Conservation (phyloP, 1,140 invertebrate genomes). For the Tetragonula clypearis region DNA sequence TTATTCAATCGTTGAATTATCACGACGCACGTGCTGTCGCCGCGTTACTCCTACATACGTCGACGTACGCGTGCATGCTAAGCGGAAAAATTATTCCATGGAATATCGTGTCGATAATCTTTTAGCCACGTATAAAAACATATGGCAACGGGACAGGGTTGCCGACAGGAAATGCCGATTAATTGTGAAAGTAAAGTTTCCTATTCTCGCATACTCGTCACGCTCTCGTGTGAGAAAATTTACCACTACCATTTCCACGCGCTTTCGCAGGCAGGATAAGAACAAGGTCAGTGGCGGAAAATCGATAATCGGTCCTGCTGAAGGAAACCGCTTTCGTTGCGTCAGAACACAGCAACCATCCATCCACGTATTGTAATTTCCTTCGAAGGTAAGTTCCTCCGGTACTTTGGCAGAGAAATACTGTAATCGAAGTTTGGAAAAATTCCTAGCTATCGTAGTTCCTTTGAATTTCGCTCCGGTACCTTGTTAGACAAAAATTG, state of each 20-base stretch:
- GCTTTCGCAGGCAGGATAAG: neutral
- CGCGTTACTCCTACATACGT: neutral
- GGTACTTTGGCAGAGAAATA: neutral
- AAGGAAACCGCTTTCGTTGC: neutral
- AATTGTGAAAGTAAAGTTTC: neutral
- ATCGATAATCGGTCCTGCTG: slow-evolving; percentile 18
- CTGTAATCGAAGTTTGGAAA: no score
- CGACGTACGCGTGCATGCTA: neutral
- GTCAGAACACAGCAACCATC: neutral
- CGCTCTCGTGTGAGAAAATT: neutral
- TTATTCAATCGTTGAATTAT: slow-evolving; percentile 26
- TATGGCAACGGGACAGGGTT: neutral
- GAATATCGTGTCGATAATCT: neutral
- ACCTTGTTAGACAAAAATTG: no score
- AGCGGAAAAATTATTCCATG: neutral
- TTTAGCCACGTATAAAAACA: neutral
- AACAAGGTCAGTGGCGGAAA: slow-evolving; percentile 29
- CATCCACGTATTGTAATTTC: neutral
- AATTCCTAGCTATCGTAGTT: no score
- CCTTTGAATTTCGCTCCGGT: no score
- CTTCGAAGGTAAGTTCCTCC: neutral
- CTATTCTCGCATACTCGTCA: neutral
- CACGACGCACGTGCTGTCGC: no score
- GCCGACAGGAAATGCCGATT: neutral
- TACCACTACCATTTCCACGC: neutral